Percentiles rank a stretch among this genome's conserved stretches.
Evolutionary conservation across 2,113 vertebrate species (phyloP).

Genomic region (Bujurquina vittata): DNA sequence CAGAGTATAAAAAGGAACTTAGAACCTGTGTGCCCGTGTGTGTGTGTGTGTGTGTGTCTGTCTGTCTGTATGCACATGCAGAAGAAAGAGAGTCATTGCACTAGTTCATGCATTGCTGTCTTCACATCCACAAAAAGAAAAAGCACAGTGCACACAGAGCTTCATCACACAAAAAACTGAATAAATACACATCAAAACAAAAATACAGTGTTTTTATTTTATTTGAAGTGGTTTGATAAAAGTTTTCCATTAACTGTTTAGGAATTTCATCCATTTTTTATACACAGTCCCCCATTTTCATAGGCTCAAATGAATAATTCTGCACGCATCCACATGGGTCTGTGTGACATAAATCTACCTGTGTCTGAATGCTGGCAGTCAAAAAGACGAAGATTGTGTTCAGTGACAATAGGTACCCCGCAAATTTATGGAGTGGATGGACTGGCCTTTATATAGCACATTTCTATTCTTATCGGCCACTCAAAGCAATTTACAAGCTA

Average conservation of each 20-base stretch:
- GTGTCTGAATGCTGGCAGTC: background rate
- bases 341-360: background rate
- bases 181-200: background rate
- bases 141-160: background rate
- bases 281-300: background rate
- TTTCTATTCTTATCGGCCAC: background rate
- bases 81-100: background rate
- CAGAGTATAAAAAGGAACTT: constrained; percentile 39
- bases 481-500: background rate
- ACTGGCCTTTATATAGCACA: background rate
- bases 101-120: background rate
- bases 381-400: background rate
- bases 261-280: background rate
- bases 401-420: background rate
- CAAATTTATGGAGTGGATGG: background rate
- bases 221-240: too few relatives aligned
- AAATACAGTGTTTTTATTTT: background rate
- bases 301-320: background rate
- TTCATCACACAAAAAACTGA: background rate
- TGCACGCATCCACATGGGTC: background rate
- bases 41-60: constrained; percentile 14
- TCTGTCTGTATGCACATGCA: background rate
- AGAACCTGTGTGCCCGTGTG: constrained; percentile 26
- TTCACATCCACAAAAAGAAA: background rate
- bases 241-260: accelerated